phyloP scores from a whole-genome alignment of 1,140 invertebrate species.

The Cotesia chilonis region DNA sequence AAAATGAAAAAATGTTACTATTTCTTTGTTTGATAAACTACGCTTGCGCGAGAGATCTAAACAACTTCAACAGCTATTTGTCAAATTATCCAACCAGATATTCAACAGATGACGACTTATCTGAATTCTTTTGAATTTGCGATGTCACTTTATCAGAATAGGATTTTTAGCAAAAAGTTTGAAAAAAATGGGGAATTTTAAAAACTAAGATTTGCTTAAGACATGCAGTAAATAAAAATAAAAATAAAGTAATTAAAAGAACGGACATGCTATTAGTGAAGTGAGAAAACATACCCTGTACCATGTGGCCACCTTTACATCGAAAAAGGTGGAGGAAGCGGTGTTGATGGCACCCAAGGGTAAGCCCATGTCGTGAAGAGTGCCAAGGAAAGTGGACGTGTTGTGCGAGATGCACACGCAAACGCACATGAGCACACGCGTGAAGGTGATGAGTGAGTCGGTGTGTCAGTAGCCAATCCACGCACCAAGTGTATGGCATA shows the following conservation, averaged over 20 bases:
- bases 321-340: constrained; percentile 60
- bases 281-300: constrained; percentile 78
- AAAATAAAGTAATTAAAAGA: constrained; percentile 32
- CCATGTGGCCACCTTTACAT: constrained; percentile 79
- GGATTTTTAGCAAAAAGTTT: too few species aligned
- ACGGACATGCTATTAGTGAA: constrained; percentile 66
- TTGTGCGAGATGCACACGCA: constrained; percentile 44
- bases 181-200: too few species aligned
- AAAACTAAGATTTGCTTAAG: not conserved
- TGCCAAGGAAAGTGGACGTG: constrained; percentile 44
- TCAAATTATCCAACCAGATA: too few species aligned
- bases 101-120: too few species aligned
- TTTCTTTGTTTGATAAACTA: too few species aligned
- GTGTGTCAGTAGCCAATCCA: constrained; percentile 30
- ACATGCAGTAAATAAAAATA: constrained; percentile 25
- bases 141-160: too few species aligned
- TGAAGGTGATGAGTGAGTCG: constrained; percentile 49
- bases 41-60: too few species aligned
- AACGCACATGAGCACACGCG: constrained; percentile 44
- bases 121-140: too few species aligned
- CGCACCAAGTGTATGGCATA: constrained; percentile 25
- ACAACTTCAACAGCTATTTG: too few species aligned
- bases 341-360: constrained; percentile 42
- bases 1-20: too few species aligned
- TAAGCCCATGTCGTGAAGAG: constrained; percentile 47